Evolutionary conservation across 2,797 vertebrate species (phyloP), one percentile per base, ranked within the genome.

Genomic region (Falco columbarius): DNA sequence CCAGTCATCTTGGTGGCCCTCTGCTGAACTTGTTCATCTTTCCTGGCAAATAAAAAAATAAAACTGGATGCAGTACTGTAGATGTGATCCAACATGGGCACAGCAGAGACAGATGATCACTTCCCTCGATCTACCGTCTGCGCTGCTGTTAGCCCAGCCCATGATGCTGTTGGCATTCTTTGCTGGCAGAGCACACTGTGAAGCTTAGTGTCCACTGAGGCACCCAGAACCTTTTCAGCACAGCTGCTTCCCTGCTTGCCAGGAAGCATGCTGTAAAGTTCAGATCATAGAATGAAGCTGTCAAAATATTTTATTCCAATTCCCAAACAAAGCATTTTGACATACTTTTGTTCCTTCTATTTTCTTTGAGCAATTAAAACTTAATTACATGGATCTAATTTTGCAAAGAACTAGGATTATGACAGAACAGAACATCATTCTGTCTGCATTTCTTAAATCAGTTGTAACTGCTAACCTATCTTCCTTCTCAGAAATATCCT

Each of bases 291-390:
- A 58, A 74, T 67, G 36, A 90, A 77, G 70, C 27, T 7, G 10
- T 10, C 9, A 27, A 79, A 89, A 89, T 92, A 42, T 58, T 81
- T 88, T 77, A 71, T 81, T 72, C 56, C 19, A 15, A 40, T 54
- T 93, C 84, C 58, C 61, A 75, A 83, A 81, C 32, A 89, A 40
- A 29, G 63, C 29, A 24, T 87, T 81, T 84, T 81, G 73, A 47
- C 8, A 1, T 72, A 14, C n/a, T 89, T 79, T 75, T 73, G 8
- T 83, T 74, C 74, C 49, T 93, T 67, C n/a, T 85, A 13, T 71
- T 95, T 95, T 38, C 49, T 87, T 80, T 51, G 56, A 85, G 27
- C 47, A 67, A 63, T 71, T 83, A 94, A 89, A 89, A 42, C 29
- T 72, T 42, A 38, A 26, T 85, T 63, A 52, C 11, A 20, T 54